Conservation (phyloP, 2,113 vertebrate species). For the human region GRCh38 chr18:11758501-11759000, state of each 20-base stretch:
- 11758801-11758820: not conserved
- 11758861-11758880: not conserved
- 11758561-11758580: not conserved
- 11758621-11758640: not conserved
- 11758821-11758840: not conserved
- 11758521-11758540: not conserved
- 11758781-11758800: not conserved
- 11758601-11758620: not conserved
- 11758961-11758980: not conserved
- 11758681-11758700: not conserved
- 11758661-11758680: not conserved
- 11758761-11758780: not conserved
- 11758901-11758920: not conserved
- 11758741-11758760: not conserved
- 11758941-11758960: not conserved
- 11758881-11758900: not conserved
- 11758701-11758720: not conserved
- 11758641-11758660: too few relatives aligned
- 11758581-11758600: not conserved
- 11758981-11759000: not conserved
- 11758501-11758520: not conserved
- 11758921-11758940: not conserved
- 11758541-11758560: not conserved
- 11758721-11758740: not conserved
- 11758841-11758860: fast-evolving